Percentiles rank a stretch among this genome's conserved stretches.
Evolutionary conservation across 2,888 invertebrate genomes (phyloP).

Genomic region (Calameuta pallipes): DNA sequence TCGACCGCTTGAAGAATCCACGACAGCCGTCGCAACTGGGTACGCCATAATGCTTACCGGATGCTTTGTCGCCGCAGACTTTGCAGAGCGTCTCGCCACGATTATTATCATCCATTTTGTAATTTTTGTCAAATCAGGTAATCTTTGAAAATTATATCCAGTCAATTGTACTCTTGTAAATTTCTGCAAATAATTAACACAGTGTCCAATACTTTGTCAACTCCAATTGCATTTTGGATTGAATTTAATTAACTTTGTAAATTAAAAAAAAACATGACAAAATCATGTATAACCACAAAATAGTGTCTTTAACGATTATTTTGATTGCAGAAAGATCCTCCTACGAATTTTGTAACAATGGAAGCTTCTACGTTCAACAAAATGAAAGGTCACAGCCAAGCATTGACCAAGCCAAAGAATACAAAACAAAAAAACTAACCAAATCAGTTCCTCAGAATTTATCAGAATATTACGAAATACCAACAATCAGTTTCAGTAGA

Average conservation of each 20-base stretch:
- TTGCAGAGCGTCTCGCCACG: slow-evolving; percentile 75
- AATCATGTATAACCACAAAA: background rate
- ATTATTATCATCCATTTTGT: slow-evolving; percentile 62
- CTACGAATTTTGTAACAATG: too few species aligned
- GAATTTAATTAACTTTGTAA: background rate
- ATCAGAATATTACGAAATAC: background rate
- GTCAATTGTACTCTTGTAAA: background rate
- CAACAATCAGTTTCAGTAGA: background rate
- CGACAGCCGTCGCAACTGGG: slow-evolving; percentile 90
- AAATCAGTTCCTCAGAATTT: background rate
- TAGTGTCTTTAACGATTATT: background rate
- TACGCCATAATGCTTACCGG: slow-evolving; percentile 91
- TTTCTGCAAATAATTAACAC: background rate
- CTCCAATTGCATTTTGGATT: background rate
- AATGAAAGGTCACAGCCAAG: background rate
- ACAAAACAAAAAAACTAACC: too few species aligned
- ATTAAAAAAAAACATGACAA: background rate
- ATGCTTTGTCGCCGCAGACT: slow-evolving; percentile 89
- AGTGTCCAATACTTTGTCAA: background rate
- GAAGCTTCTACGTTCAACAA: background rate
- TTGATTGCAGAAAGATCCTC: too few species aligned
- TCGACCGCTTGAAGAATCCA: slow-evolving; percentile 94
- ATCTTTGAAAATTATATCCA: background rate
- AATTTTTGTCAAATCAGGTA: background rate
- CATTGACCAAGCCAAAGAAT: background rate